Conservation (phyloP, 92 coral and sea anemone genomes). For the Phymanthus crucifer region DNA sequence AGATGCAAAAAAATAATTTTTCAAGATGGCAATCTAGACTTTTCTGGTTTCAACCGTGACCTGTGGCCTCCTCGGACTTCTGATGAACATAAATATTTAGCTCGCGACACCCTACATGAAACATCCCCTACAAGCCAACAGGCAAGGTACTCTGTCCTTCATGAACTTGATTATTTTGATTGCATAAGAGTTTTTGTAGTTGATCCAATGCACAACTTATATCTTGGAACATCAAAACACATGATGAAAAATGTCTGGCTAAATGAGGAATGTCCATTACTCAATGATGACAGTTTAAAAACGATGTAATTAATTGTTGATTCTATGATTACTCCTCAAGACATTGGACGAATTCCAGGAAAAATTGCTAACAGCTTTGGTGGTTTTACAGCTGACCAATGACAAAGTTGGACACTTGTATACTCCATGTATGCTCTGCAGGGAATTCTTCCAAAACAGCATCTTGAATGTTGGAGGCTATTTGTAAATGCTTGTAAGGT, state of each 20-base stretch:
- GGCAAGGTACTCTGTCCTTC: slow-evolving; percentile 47
- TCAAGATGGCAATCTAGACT: slow-evolving; percentile 29
- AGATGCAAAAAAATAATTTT: slow-evolving; percentile 40
- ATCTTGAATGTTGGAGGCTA: slow-evolving; percentile 51
- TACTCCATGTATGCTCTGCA: neutral
- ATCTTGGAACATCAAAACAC: slow-evolving; percentile 57
- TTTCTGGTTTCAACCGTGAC: slow-evolving; percentile 58
- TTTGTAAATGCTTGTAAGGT: slow-evolving; percentile 60
- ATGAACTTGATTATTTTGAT: slow-evolving; percentile 57
- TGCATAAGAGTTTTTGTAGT: slow-evolving; percentile 55
- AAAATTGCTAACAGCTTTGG: slow-evolving; percentile 55
- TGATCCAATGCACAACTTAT: slow-evolving; percentile 62
- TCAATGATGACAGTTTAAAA: slow-evolving; percentile 36
- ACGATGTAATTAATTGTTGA: slow-evolving; percentile 47
- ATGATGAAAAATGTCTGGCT: slow-evolving; percentile 61
- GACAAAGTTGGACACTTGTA: neutral
- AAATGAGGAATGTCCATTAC: slow-evolving; percentile 37
- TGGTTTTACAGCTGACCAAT: slow-evolving; percentile 37
- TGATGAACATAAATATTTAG: slow-evolving; percentile 37
- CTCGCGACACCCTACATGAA: slow-evolving; percentile 21
- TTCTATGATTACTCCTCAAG: slow-evolving; percentile 34
- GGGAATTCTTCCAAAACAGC: slow-evolving; percentile 47
- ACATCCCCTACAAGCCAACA: neutral
- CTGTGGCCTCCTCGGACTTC: slow-evolving; percentile 50
- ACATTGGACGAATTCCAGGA: slow-evolving; percentile 54